Conservation (phyloP, 2,888 invertebrate species). For the Pedicia rivosa region DNA sequence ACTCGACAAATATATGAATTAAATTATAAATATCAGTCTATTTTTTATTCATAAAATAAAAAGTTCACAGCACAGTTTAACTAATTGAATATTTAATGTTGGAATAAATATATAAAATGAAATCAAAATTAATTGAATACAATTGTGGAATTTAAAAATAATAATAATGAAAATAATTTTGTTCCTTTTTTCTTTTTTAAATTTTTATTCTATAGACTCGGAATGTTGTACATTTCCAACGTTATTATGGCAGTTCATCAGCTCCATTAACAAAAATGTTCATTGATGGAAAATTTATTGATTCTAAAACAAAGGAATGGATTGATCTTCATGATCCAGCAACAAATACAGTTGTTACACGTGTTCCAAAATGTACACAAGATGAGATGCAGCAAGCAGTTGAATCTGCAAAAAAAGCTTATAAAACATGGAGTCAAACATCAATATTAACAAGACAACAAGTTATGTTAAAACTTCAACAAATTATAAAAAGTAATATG, state of each 20-base stretch:
- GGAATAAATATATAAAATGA: too few relatives aligned
- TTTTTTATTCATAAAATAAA: too few relatives aligned
- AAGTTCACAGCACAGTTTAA: too few relatives aligned
- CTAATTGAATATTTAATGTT: too few relatives aligned
- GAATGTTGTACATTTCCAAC: too few relatives aligned
- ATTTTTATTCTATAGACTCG: too few relatives aligned
- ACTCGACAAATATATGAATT: too few relatives aligned
- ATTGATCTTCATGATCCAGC: slow-evolving; percentile 93
- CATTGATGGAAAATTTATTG: slow-evolving; percentile 85
- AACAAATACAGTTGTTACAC: slow-evolving; percentile 66
- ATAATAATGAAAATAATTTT: too few relatives aligned
- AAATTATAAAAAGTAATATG: slow-evolving; percentile 74
- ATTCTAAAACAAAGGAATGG: slow-evolving; percentile 87
- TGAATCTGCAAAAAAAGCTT: slow-evolving; percentile 65
- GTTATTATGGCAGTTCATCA: slow-evolving; percentile 2
- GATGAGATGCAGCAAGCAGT: slow-evolving; percentile 83
- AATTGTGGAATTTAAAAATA: too few relatives aligned
- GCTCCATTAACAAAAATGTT: slow-evolving; percentile 77
- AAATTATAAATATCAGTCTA: too few relatives aligned
- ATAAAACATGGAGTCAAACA: slow-evolving; percentile 71
- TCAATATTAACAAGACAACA: slow-evolving; percentile 88
- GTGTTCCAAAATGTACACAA: slow-evolving; percentile 81
- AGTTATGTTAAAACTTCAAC: slow-evolving; percentile 76
- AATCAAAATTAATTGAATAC: too few relatives aligned
- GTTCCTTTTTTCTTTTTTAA: too few relatives aligned